Conservation (phyloP, 2,888 invertebrate genomes). For the Sisyra terminalis region DNA sequence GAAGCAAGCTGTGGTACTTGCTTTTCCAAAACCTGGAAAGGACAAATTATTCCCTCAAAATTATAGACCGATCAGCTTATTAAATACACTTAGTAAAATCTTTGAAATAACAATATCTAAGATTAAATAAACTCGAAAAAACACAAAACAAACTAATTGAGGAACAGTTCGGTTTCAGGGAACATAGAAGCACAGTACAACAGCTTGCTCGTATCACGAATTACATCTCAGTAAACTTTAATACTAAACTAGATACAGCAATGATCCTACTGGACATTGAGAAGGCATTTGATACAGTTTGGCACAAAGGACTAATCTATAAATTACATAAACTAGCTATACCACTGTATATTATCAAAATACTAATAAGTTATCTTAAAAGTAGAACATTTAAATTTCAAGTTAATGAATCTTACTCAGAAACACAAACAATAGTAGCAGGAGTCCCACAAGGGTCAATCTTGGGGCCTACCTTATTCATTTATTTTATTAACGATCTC, state of each 20-base stretch:
- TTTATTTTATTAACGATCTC: slow-evolving; percentile 14
- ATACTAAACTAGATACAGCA: slow-evolving; percentile 13
- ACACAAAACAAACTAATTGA: slow-evolving; percentile 9
- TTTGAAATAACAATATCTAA: slow-evolving; percentile 13
- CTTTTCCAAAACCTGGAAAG: no score
- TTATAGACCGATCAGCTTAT: slow-evolving; percentile 16
- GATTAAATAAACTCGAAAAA: slow-evolving; percentile 8
- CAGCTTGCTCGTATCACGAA: slow-evolving; percentile 15
- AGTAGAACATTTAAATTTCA: slow-evolving; percentile 13
- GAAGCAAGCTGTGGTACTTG: no score
- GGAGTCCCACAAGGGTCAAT: slow-evolving; percentile 16
- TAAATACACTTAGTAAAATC: slow-evolving; percentile 14
- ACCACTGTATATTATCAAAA: slow-evolving; percentile 12
- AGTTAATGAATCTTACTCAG: slow-evolving; percentile 10
- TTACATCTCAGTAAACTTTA: slow-evolving; percentile 13
- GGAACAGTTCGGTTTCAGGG: slow-evolving; percentile 18
- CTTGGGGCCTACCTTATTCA: slow-evolving; percentile 13
- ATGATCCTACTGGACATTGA: slow-evolving; percentile 16
- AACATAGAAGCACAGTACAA: slow-evolving; percentile 14
- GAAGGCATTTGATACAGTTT: slow-evolving; percentile 18
- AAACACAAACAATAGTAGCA: slow-evolving; percentile 11
- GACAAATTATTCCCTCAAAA: no score
- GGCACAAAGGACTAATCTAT: slow-evolving; percentile 15
- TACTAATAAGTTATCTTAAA: slow-evolving; percentile 13
- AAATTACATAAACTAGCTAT: slow-evolving; percentile 12